A percentile compares a stretch with the other conserved stretches of the same genome.
These are phyloP conservation scores for Eonycteris spelaea DNA, from an alignment of 2,113 vertebrate genomes.

Conservation along the genomic window DNA sequence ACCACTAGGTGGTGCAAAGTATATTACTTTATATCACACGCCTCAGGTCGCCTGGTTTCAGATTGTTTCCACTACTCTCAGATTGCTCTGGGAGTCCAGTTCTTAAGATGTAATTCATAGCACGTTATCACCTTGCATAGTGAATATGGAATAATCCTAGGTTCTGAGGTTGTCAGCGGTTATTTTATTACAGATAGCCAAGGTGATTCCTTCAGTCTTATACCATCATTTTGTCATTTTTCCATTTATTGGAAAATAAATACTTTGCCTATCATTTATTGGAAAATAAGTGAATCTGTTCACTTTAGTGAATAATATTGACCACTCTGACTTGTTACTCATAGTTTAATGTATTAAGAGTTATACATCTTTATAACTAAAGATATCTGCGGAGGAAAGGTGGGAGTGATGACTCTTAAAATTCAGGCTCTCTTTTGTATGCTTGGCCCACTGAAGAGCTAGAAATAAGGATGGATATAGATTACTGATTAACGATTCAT, in stretches of 20 bases:
- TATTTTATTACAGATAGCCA: constrained; percentile 9
- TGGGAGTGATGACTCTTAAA: background rate
- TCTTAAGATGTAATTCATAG: constrained; percentile 24
- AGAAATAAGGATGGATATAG: background rate
- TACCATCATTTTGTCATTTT: constrained; percentile 42
- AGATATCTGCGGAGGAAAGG: background rate
- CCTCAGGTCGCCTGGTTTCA: background rate
- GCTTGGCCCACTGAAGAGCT: constrained; percentile 36
- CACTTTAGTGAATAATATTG: background rate
- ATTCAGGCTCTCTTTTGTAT: background rate
- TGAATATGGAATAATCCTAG: background rate
- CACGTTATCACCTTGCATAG: background rate
- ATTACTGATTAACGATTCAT: constrained; percentile 57
- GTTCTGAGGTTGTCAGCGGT: background rate
- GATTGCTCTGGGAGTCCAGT: background rate
- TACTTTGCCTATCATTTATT: constrained; percentile 19
- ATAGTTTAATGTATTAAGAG: background rate
- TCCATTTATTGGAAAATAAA: constrained; percentile 43
- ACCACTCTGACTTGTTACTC: background rate
- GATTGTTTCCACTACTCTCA: constrained; percentile 6
- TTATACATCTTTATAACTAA: background rate
- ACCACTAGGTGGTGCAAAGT: constrained; percentile 67
- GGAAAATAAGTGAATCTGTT: constrained; percentile 41
- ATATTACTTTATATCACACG: background rate
- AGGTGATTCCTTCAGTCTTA: background rate